Conservation (phyloP, 2,888 invertebrate genomes). For the Platypus cylindrus region DNA sequence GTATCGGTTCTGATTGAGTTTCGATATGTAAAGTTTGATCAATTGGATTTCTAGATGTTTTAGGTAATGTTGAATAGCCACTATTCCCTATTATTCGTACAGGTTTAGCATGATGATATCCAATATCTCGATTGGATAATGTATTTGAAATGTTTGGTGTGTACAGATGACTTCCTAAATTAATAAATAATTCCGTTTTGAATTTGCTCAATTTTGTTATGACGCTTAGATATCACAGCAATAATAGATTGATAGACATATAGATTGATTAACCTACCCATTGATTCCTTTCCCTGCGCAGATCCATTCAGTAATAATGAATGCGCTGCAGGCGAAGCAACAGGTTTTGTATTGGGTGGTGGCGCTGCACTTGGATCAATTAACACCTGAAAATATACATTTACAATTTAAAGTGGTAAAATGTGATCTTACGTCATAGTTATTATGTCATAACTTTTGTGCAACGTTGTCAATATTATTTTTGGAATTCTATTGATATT, state of each 20-base stretch:
- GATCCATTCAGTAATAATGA: conserved; percentile 58
- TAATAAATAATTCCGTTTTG: background rate
- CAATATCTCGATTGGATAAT: conserved; percentile 19
- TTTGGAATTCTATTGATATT: no score
- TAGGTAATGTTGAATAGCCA: conserved; percentile 33
- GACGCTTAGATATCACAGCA: background rate
- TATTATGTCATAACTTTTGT: no score
- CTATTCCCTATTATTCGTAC: conserved; percentile 34
- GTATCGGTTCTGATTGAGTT: conserved; percentile 70
- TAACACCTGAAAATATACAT: no score
- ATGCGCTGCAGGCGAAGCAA: conserved; percentile 68
- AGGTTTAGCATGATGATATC: conserved; percentile 38
- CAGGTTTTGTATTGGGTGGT: conserved; percentile 43
- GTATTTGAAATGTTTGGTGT: conserved; percentile 47
- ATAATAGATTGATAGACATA: background rate
- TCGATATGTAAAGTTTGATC: conserved; percentile 77
- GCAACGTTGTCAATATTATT: no score
- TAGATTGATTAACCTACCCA: conserved; percentile 38
- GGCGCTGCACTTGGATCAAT: conserved; percentile 25
- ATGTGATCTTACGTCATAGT: no score
- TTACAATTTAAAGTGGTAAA: no score
- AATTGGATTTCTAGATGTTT: conserved; percentile 32
- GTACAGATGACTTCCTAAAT: conserved; percentile 47
- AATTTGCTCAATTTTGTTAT: background rate
- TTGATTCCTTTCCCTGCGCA: conserved; percentile 48